These are phyloP conservation scores for Eulemur rubriventer DNA, from an alignment of 2,797 vertebrate genomes.

Conservation along the genomic window DNA sequence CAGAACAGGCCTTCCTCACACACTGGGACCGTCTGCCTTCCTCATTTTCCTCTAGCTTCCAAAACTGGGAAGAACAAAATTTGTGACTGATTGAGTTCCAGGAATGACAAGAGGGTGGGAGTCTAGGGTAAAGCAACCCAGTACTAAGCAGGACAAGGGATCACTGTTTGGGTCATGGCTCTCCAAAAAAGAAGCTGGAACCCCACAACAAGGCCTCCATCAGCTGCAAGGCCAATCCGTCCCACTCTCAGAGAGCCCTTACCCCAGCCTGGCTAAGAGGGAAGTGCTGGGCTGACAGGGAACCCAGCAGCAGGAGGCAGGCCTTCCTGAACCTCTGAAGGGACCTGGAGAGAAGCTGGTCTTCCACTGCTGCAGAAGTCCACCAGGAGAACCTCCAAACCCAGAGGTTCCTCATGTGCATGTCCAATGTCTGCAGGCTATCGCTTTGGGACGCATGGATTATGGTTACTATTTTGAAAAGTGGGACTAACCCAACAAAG, in stretches of 20 bases:
- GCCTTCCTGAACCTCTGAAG: not conserved
- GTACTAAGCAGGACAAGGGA: not conserved
- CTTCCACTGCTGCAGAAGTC: not conserved
- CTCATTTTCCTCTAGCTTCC: not conserved
- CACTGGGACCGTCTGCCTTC: not conserved
- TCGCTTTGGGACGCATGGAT: not conserved
- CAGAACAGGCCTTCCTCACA: not conserved
- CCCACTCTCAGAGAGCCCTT: fast-evolving
- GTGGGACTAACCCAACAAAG: not conserved
- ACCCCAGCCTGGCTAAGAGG: not conserved
- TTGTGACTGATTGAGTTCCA: not conserved
- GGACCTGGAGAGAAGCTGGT: conserved; percentile 14
- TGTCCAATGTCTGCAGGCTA: not conserved
- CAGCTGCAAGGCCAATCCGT: not conserved
- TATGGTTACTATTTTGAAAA: not conserved
- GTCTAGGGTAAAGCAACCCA: not conserved
- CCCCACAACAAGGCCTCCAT: not conserved
- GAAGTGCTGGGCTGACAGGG: not conserved
- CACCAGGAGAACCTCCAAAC: not conserved
- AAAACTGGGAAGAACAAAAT: not conserved
- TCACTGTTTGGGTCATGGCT: not conserved
- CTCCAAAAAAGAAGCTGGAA: not conserved
- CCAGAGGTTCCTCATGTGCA: not conserved
- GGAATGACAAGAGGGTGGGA: not conserved
- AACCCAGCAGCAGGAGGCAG: not conserved